Conservation (phyloP, 2,113 vertebrate genomes). For the Engystomops pustulosus region DNA sequence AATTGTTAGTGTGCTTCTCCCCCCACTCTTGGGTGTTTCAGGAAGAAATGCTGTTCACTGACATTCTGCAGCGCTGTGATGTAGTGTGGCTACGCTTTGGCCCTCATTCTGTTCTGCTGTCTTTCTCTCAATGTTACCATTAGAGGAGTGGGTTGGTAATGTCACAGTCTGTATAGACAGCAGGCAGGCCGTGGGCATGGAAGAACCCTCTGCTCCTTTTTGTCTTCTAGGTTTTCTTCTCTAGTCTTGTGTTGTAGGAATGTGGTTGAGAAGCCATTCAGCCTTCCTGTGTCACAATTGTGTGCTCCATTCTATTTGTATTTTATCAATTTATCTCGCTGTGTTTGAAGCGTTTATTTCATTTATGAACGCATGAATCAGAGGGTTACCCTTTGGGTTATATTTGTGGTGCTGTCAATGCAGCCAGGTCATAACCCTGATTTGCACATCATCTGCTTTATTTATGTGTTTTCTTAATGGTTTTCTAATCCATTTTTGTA, state of each 20-base stretch:
- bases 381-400: not conserved
- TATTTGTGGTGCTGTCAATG: not conserved
- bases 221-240: not conserved
- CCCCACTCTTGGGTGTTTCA: slow-evolving; percentile 23
- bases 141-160: slow-evolving; percentile 26
- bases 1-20: slow-evolving; percentile 33
- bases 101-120: slow-evolving; percentile 2
- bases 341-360: not conserved
- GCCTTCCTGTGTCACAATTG: not conserved
- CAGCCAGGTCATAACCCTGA: not conserved
- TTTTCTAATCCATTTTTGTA: slow-evolving; percentile 20
- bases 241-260: not conserved
- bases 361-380: not conserved
- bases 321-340: not conserved
- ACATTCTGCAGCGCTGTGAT: slow-evolving; percentile 33
- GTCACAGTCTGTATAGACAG: not conserved
- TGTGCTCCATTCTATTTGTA: slow-evolving; percentile 5
- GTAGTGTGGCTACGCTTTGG: not conserved
- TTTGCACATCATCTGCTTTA: slow-evolving; percentile 20
- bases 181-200: slow-evolving; percentile 9
- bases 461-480: slow-evolving; percentile 5
- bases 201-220: not conserved
- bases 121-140: not conserved
- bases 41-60: slow-evolving; percentile 31
- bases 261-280: not conserved